Evolutionary conservation across 2,113 vertebrate species (phyloP).

Genomic region (Symphodus melops): DNA sequence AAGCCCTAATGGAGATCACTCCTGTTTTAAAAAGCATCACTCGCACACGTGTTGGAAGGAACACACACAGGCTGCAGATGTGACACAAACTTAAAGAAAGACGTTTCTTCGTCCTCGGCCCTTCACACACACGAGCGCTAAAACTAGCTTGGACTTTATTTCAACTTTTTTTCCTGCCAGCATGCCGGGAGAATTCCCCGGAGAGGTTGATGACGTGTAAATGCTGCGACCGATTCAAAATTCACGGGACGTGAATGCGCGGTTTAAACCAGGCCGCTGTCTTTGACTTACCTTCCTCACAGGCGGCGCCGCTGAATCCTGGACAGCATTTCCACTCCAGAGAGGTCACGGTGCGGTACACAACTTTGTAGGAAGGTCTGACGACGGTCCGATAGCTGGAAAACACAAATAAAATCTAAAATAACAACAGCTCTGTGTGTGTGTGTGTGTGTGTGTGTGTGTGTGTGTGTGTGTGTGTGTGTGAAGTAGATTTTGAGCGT

Average conservation of each 20-base stretch:
- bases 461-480: too few relatives aligned
- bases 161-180: too few relatives aligned
- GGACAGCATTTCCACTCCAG: slow-evolving; percentile 97
- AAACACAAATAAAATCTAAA: slow-evolving; percentile 35
- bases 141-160: too few relatives aligned
- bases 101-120: not conserved
- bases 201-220: too few relatives aligned
- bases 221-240: too few relatives aligned
- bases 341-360: slow-evolving; percentile 90
- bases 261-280: not conserved
- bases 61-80: slow-evolving; percentile 2
- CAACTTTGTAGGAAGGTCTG: slow-evolving; percentile 90
- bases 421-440: not conserved
- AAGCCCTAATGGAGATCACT: slow-evolving; percentile 61
- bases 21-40: slow-evolving; percentile 49
- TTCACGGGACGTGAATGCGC: too few relatives aligned
- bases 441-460: not conserved
- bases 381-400: slow-evolving; percentile 91
- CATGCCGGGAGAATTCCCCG: too few relatives aligned
- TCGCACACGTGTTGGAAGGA: slow-evolving; percentile 35
- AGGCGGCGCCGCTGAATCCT: slow-evolving; percentile 86
- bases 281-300: slow-evolving; percentile 87
- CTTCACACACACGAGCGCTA: too few relatives aligned
- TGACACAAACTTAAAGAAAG: not conserved
- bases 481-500: too few relatives aligned